Evolutionary conservation across 1,140 invertebrate genomes (phyloP).

Genomic region (Hesperophylax magnus): DNA sequence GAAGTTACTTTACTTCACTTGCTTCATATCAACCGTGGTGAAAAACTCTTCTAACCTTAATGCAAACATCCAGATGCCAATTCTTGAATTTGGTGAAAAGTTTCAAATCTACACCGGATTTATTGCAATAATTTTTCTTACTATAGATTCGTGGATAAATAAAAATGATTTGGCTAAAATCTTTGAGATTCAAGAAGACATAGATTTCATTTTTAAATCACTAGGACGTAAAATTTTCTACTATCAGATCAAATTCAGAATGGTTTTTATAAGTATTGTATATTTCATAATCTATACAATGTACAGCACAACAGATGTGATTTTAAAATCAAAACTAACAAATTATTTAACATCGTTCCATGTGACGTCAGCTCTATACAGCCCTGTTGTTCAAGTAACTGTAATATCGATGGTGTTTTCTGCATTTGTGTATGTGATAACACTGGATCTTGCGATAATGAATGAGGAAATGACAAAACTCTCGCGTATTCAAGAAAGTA

Average conservation of each 20-base stretch:
- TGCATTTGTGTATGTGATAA: background rate
- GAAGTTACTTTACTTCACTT: background rate
- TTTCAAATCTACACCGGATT: background rate
- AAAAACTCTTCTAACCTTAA: background rate
- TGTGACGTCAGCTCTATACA: background rate
- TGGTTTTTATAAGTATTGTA: background rate
- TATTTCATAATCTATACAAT: background rate
- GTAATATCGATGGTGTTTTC: background rate
- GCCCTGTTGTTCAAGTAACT: background rate
- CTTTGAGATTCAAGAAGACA: background rate
- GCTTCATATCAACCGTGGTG: background rate
- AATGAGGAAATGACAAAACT: slow-evolving; percentile 3
- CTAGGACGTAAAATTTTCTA: background rate
- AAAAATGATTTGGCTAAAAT: slow-evolving; percentile 15
- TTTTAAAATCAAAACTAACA: background rate
- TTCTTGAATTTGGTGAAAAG: background rate
- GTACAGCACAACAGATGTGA: background rate
- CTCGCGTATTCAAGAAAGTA: background rate
- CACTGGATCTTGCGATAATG: background rate
- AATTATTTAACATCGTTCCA: background rate
- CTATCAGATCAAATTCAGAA: background rate
- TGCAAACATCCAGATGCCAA: background rate
- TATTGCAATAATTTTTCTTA: background rate
- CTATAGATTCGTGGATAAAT: background rate
- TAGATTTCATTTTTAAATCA: background rate